Percentiles rank a stretch among this genome's conserved stretches.
These are phyloP conservation scores for Drosophila tani DNA, from an alignment of 1,140 invertebrate species.

Conservation along the genomic window DNA sequence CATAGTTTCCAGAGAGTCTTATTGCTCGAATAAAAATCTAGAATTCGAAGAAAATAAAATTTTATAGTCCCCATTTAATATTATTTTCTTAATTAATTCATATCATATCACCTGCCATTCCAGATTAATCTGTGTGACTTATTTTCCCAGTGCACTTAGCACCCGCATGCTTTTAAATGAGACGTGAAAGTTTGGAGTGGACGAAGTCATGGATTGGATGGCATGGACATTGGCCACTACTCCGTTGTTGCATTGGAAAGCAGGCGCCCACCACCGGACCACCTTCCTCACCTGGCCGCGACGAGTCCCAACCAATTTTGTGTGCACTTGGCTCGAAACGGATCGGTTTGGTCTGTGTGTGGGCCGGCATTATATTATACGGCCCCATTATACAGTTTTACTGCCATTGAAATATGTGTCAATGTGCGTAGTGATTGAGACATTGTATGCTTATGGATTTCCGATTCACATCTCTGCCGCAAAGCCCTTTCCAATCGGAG, in stretches of 20 bases:
- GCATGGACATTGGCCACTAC: conserved; percentile 35
- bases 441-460: conserved; percentile 70
- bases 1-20: too few species aligned
- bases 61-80: background rate
- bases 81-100: background rate
- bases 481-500: conserved; percentile 52
- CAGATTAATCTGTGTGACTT: background rate
- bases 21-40: background rate
- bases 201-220: conserved; percentile 36
- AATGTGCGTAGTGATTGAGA: conserved; percentile 68
- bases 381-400: conserved; percentile 70
- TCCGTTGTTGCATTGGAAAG: conserved; percentile 61
- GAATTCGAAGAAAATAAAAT: background rate
- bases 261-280: conserved; percentile 50
- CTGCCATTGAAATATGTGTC: conserved; percentile 71
- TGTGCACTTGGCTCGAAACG: conserved; percentile 40
- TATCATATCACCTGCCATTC: background rate
- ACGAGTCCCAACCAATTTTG: conserved; percentile 49
- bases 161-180: conserved; percentile 78
- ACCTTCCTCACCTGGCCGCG: conserved; percentile 10
- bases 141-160: conserved; percentile 35
- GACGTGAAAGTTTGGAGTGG: conserved; percentile 75
- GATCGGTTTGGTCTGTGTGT: conserved; percentile 41
- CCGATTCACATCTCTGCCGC: conserved; percentile 45
- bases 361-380: conserved; percentile 47